A percentile compares a stretch with the other conserved stretches of the same genome.
These are phyloP conservation scores for Tuta absoluta DNA, from an alignment of 2,888 invertebrate genomes.

Conservation along the genomic window DNA sequence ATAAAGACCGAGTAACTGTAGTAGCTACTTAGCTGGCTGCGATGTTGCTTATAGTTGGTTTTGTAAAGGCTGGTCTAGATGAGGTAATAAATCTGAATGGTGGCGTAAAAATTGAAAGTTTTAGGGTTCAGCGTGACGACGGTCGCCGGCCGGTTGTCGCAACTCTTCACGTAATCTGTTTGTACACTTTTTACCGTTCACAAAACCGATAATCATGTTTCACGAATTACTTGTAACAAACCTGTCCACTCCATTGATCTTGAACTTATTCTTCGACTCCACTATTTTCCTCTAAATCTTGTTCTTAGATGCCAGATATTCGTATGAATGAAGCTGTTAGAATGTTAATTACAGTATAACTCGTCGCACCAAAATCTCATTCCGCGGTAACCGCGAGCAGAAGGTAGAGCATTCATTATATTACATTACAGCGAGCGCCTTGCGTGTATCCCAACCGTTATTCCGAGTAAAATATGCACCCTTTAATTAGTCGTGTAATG, in stretches of 20 bases:
- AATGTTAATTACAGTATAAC: slow-evolving; percentile 27
- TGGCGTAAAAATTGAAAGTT: slow-evolving; percentile 51
- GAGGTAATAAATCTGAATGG: slow-evolving; percentile 28
- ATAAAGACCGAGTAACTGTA: slow-evolving; percentile 33
- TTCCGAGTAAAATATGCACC: slow-evolving; percentile 24
- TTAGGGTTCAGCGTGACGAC: slow-evolving; percentile 40
- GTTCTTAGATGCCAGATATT: background rate
- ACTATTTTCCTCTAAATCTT: background rate
- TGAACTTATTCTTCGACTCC: slow-evolving; percentile 16
- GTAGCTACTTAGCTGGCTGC: background rate
- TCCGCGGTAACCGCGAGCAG: slow-evolving; percentile 22
- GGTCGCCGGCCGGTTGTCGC: slow-evolving; percentile 35
- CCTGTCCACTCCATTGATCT: slow-evolving; percentile 27
- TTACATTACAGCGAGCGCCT: slow-evolving; percentile 20
- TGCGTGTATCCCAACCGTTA: slow-evolving; percentile 14
- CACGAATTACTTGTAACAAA: slow-evolving; percentile 31
- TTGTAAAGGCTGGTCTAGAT: slow-evolving; percentile 19
- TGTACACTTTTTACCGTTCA: slow-evolving; percentile 42
- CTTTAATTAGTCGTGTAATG: slow-evolving; percentile 21
- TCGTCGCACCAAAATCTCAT: slow-evolving; percentile 26
- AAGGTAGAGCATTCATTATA: slow-evolving; percentile 25
- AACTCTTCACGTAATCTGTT: slow-evolving; percentile 42
- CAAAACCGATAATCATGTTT: slow-evolving; percentile 39
- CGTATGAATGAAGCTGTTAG: slow-evolving; percentile 21
- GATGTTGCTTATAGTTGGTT: slow-evolving; percentile 3